Percentiles rank a stretch among this genome's conserved stretches.
These are phyloP conservation scores for Scomber colias DNA, from an alignment of 2,113 vertebrate genomes.

Conservation along the genomic window DNA sequence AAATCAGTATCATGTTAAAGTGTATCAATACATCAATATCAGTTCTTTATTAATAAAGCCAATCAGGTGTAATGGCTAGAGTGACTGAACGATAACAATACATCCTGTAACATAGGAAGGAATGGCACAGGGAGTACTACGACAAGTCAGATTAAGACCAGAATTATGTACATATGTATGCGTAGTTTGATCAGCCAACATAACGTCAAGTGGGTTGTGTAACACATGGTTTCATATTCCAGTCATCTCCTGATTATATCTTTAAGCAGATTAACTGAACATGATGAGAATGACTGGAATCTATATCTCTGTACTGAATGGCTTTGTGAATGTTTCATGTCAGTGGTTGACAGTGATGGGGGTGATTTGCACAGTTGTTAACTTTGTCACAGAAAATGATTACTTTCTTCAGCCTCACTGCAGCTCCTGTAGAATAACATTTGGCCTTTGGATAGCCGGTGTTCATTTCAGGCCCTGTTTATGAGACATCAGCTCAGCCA, in stretches of 20 bases:
- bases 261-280: constrained; percentile 13
- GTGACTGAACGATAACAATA: too few relatives aligned
- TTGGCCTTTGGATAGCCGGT: constrained; percentile 13
- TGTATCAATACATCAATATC: too few relatives aligned
- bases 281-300: constrained; percentile 36
- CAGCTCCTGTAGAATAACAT: neutral
- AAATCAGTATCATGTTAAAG: too few relatives aligned
- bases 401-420: neutral
- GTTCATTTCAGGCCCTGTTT: constrained; percentile 44
- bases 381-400: neutral
- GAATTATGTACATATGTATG: too few relatives aligned
- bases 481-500: constrained; percentile 41
- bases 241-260: neutral
- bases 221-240: neutral
- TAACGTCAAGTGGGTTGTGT: neutral
- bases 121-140: too few relatives aligned
- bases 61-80: too few relatives aligned
- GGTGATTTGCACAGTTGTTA: neutral
- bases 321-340: constrained; percentile 7
- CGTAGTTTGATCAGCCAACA: neutral
- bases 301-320: neutral
- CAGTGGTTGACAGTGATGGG: neutral
- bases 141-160: too few relatives aligned
- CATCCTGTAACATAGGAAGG: too few relatives aligned
- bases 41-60: too few relatives aligned